Percentiles rank a stretch among this genome's conserved stretches.
Conservation (phyloP, 1,140 invertebrate species). For the Nephila pilipes region DNA sequence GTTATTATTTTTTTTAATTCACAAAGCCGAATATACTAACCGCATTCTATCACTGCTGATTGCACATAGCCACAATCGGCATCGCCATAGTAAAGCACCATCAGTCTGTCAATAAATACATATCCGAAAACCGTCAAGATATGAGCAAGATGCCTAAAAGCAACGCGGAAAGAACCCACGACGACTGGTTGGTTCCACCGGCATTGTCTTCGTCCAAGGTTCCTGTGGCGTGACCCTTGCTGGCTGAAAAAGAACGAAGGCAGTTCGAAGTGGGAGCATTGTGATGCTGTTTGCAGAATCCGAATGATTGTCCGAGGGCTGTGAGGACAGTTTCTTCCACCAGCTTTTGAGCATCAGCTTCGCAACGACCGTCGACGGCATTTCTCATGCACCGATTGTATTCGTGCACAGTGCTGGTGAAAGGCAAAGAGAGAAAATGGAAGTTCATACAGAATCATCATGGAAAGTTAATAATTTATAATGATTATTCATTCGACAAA, state of each 20-base stretch:
- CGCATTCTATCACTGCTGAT: not conserved
- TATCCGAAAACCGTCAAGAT: not conserved
- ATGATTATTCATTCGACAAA: too few relatives aligned
- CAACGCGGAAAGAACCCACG: not conserved
- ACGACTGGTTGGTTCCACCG: not conserved
- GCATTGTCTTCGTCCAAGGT: constrained; percentile 4
- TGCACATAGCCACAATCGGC: not conserved
- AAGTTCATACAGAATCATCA: too few relatives aligned
- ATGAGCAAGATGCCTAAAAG: not conserved
- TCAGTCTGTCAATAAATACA: not conserved
- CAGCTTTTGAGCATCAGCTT: constrained; percentile 60
- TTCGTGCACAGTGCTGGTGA: constrained; percentile 62
- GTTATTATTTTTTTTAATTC: not conserved
- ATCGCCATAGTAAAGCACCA: not conserved
- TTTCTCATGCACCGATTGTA: constrained; percentile 67
- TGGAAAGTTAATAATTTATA: too few relatives aligned
- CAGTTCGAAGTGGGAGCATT: constrained; percentile 41
- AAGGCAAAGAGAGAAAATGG: not conserved
- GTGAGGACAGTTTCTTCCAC: constrained; percentile 65
- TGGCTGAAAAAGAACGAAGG: constrained; percentile 10
- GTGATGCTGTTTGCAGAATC: constrained; percentile 44
- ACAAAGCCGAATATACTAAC: not conserved
- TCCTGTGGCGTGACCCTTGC: constrained; percentile 43
- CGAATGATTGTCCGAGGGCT: constrained; percentile 53
- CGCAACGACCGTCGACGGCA: constrained; percentile 56